Conservation (phyloP, 2,888 invertebrate genomes). For the Pachliopta kotzebuea region DNA sequence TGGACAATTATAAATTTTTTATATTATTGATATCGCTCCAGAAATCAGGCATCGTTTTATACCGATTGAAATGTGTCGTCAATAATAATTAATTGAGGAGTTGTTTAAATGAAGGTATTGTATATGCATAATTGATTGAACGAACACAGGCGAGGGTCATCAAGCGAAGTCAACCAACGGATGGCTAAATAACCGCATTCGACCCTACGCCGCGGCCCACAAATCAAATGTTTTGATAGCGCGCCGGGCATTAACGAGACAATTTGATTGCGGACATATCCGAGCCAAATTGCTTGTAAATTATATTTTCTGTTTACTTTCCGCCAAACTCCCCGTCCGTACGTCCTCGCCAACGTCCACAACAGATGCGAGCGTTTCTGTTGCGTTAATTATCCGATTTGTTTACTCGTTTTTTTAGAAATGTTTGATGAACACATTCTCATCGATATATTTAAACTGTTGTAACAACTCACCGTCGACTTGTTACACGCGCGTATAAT, state of each 20-base stretch:
- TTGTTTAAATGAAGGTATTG: slow-evolving; percentile 29
- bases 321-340: slow-evolving; percentile 73
- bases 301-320: slow-evolving; percentile 81
- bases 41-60: not conserved
- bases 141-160: slow-evolving; percentile 69
- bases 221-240: slow-evolving; percentile 81
- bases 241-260: slow-evolving; percentile 78
- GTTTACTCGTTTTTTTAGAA: slow-evolving; percentile 55
- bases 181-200: slow-evolving; percentile 68
- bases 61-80: not conserved
- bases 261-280: slow-evolving; percentile 81
- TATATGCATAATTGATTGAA: slow-evolving; percentile 51
- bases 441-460: slow-evolving; percentile 34
- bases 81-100: slow-evolving; percentile 23
- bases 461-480: slow-evolving; percentile 21
- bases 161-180: slow-evolving; percentile 63
- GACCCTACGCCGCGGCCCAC: slow-evolving; percentile 64
- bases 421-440: slow-evolving; percentile 47
- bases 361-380: slow-evolving; percentile 68
- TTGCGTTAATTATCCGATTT: slow-evolving; percentile 66
- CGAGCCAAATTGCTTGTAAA: slow-evolving; percentile 80
- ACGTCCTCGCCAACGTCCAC: slow-evolving; percentile 54
- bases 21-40: not conserved
- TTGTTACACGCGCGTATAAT: slow-evolving; percentile 24
- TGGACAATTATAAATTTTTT: not conserved